A percentile compares a stretch with the other conserved stretches of the same genome.
phyloP scores from a whole-genome alignment of 2,797 vertebrate genomes.

The Oryzias sinensis region DNA sequence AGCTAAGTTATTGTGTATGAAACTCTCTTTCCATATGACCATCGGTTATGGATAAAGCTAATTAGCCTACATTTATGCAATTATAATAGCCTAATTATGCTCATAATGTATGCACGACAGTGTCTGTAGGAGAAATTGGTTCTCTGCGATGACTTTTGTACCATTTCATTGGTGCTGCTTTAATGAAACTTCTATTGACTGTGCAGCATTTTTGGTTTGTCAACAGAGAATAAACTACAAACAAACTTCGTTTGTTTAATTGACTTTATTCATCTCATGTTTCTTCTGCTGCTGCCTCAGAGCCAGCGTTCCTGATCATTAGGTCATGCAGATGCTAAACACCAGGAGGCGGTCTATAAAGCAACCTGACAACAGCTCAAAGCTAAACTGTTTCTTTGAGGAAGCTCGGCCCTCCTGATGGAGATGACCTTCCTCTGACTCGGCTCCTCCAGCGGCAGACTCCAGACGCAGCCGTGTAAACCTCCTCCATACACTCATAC shows the following conservation, averaged over 20 bases:
- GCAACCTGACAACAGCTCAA: constrained; percentile 7
- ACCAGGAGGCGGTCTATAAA: constrained; percentile 35
- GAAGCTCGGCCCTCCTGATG: constrained; percentile 22
- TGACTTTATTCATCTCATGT: constrained; percentile 9
- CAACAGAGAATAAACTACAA: constrained; percentile 1
- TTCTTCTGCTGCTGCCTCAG: constrained; percentile 12
- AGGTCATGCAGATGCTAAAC: constrained; percentile 23
- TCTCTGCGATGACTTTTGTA: background rate
- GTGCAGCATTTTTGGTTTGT: background rate
- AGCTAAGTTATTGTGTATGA: background rate
- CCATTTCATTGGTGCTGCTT: background rate
- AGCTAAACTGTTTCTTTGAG: constrained; percentile 15
- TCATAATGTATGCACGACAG: constrained; percentile 3
- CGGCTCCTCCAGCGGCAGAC: constrained; percentile 16
- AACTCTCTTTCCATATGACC: background rate
- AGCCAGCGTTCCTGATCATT: constrained; percentile 20
- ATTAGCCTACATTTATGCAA: constrained; percentile 6
- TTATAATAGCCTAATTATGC: constrained; percentile 3
- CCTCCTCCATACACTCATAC: constrained; percentile 12
- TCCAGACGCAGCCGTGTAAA: constrained; percentile 16
- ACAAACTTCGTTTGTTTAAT: background rate
- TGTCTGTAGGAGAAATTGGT: constrained; percentile 6
- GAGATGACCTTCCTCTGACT: constrained; percentile 29
- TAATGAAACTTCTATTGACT: background rate
- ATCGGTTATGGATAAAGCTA: constrained; percentile 16